These are phyloP conservation scores for Physella acuta DNA, from an alignment of 1,140 invertebrate genomes.

Conservation along the genomic window DNA sequence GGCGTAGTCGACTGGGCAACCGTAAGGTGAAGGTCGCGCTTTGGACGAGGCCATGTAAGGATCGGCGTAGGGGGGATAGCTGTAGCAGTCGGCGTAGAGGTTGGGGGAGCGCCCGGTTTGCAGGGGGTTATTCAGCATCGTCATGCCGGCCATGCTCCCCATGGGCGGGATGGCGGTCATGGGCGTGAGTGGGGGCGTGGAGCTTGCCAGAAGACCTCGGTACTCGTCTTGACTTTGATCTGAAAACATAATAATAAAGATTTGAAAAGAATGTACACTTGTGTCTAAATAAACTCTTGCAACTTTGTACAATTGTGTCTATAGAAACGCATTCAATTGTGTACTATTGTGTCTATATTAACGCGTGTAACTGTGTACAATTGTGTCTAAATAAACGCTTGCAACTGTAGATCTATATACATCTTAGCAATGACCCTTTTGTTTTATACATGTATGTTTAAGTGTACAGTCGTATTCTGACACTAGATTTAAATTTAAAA, in stretches of 20 bases:
- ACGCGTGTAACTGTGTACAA: too few relatives aligned
- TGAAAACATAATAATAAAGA: not conserved
- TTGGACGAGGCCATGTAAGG: slow-evolving; percentile 24
- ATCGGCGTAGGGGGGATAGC: slow-evolving; percentile 20
- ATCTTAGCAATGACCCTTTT: too few relatives aligned
- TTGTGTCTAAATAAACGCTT: too few relatives aligned
- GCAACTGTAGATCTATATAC: too few relatives aligned
- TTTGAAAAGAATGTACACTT: not conserved
- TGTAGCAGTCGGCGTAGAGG: slow-evolving; percentile 23
- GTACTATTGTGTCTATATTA: too few relatives aligned
- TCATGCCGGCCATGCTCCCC: not conserved
- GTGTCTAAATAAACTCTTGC: not conserved
- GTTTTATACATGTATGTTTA: too few relatives aligned
- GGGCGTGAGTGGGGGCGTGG: slow-evolving; percentile 25
- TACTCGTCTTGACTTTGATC: slow-evolving; percentile 8
- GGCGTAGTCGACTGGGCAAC: slow-evolving; percentile 18
- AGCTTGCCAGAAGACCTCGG: slow-evolving; percentile 14
- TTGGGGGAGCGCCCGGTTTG: slow-evolving; percentile 9
- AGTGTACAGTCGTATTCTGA: too few relatives aligned
- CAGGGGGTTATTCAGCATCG: slow-evolving; percentile 15
- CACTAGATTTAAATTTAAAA: too few relatives aligned
- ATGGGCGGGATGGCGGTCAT: slow-evolving; percentile 17
- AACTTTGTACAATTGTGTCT: not conserved
- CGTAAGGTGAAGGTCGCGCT: slow-evolving; percentile 22
- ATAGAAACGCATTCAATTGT: too few relatives aligned